These are phyloP conservation scores for Gymnothorax reevesii DNA, from an alignment of 2,797 vertebrate species.

Conservation along the genomic window DNA sequence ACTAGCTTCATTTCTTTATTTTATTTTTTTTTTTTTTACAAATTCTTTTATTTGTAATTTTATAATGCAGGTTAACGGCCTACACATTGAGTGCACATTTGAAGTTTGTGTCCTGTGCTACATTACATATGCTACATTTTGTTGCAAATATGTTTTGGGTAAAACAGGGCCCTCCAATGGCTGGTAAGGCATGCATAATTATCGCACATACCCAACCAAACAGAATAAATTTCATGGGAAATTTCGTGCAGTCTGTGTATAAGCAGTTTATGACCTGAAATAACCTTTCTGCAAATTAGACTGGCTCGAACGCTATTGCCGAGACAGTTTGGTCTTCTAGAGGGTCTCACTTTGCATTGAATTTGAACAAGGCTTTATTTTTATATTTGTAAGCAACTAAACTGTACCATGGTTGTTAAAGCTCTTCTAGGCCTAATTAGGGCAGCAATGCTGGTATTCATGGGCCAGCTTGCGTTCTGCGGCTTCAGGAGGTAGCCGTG, in stretches of 20 bases:
- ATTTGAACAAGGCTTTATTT: slow-evolving; percentile 96
- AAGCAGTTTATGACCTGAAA: slow-evolving; percentile 86
- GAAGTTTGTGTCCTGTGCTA: slow-evolving; percentile 52
- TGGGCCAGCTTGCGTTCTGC: slow-evolving; percentile 78
- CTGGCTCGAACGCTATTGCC: slow-evolving; percentile 59
- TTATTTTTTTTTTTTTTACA: not conserved
- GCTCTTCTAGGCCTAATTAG: slow-evolving; percentile 91
- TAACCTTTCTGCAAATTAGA: slow-evolving; percentile 85
- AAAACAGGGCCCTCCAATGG: slow-evolving; percentile 79
- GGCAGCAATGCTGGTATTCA: slow-evolving; percentile 91
- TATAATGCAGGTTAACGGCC: slow-evolving; percentile 18
- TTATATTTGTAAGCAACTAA: slow-evolving; percentile 87
- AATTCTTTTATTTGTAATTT: not conserved
- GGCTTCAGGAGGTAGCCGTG: slow-evolving; percentile 69
- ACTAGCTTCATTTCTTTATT: not conserved
- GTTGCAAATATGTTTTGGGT: slow-evolving; percentile 76
- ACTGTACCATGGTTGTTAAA: slow-evolving; percentile 93
- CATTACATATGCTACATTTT: slow-evolving; percentile 55
- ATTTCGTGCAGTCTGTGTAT: slow-evolving; percentile 81
- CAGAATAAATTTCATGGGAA: slow-evolving; percentile 82
- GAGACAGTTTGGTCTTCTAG: slow-evolving; percentile 63
- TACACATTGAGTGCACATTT: slow-evolving; percentile 51
- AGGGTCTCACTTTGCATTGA: slow-evolving; percentile 86
- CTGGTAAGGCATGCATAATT: slow-evolving; percentile 85
- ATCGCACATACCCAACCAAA: slow-evolving; percentile 84